These are phyloP conservation scores for Drosophila borborema DNA, from an alignment of 2,888 invertebrate genomes.

Conservation along the genomic window DNA sequence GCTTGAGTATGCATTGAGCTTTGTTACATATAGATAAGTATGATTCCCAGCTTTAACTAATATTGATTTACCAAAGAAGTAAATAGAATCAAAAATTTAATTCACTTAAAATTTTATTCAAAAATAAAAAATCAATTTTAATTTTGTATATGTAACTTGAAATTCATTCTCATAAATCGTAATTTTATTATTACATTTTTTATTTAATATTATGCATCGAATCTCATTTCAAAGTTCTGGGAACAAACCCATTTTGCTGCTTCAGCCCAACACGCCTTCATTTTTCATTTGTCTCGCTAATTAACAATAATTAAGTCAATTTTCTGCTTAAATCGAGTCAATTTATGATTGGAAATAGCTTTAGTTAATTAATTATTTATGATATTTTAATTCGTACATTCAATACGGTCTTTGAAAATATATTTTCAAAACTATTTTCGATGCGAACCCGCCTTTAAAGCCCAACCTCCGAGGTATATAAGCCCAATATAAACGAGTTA, in stretches of 20 bases:
- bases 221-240: background rate
- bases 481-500: background rate
- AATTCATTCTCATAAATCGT: background rate
- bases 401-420: background rate
- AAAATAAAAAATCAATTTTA: background rate
- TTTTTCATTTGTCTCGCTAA: conserved; percentile 1
- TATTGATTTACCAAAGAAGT: background rate
- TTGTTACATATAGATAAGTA: conserved; percentile 3
- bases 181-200: background rate
- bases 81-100: too few relatives aligned
- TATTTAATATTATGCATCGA: background rate
- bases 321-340: conserved; percentile 9
- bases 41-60: background rate
- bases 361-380: conserved; percentile 7
- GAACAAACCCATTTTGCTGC: background rate
- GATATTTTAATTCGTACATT: conserved; percentile 4
- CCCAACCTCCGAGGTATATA: background rate
- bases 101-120: background rate
- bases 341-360: conserved; percentile 1
- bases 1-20: conserved; percentile 11
- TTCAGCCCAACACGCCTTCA: conserved; percentile 3
- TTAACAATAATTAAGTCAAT: conserved; percentile 4
- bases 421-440: too few relatives aligned
- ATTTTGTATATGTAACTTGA: background rate
- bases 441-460: background rate